Conservation (phyloP, 2,797 vertebrate species). For the Arremon aurantiirostris region DNA sequence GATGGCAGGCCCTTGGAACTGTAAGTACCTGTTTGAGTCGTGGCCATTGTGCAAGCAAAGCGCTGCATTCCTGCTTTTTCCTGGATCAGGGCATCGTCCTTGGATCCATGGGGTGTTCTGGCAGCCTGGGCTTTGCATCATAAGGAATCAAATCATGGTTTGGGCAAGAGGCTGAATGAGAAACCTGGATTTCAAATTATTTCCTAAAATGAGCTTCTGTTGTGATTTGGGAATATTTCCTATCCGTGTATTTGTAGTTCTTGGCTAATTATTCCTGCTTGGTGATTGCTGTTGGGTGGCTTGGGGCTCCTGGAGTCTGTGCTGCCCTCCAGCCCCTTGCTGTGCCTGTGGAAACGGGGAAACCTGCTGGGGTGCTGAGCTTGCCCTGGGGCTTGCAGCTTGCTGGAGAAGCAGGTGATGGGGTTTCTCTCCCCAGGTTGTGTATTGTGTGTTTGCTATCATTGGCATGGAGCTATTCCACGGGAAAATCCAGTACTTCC, state of each 20-base stretch:
- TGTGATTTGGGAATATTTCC: background rate
- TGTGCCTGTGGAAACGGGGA: background rate
- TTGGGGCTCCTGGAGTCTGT: background rate
- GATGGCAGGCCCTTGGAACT: background rate
- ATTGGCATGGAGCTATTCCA: constrained; percentile 94
- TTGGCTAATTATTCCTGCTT: background rate
- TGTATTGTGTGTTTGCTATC: constrained; percentile 91
- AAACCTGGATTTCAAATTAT: background rate
- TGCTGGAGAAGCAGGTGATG: background rate
- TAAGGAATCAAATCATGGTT: background rate
- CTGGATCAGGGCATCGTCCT: background rate
- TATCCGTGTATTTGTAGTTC: background rate
- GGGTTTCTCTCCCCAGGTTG: constrained; percentile 76
- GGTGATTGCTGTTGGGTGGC: background rate
- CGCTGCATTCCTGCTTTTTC: background rate
- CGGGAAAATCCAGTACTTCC: constrained; percentile 80
- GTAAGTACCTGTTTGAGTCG: background rate
- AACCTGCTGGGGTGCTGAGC: background rate
- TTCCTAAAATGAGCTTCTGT: background rate
- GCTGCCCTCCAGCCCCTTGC: background rate
- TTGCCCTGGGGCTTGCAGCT: background rate
- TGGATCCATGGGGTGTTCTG: background rate
- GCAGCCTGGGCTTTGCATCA: background rate
- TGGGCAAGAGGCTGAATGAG: background rate
- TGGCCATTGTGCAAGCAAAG: background rate